These are phyloP conservation scores for Tychaedon coryphoeus DNA, from an alignment of 2,113 vertebrate species.

Conservation along the genomic window DNA sequence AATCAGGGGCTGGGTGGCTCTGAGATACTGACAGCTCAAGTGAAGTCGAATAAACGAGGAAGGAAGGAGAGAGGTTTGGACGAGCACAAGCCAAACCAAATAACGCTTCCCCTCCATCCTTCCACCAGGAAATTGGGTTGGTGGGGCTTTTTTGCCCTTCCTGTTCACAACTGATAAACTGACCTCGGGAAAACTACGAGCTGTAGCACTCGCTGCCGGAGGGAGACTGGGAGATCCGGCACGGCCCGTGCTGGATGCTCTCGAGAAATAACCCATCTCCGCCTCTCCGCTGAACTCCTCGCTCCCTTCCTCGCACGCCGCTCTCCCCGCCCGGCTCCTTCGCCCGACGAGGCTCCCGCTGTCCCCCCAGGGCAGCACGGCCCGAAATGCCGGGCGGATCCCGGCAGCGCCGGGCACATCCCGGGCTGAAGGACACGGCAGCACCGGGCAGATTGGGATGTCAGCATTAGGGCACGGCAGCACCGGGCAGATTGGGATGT, in stretches of 20 bases:
- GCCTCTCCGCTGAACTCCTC: not conserved
- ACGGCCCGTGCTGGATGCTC: not conserved
- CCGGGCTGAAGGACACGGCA: not conserved
- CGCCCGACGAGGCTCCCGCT: not conserved
- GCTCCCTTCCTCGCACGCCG: not conserved
- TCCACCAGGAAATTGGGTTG: not conserved
- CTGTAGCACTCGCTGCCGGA: not conserved
- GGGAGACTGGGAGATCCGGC: not conserved
- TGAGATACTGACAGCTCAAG: not conserved
- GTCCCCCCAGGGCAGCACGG: not conserved
- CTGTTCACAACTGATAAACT: accelerated
- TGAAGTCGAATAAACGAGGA: not conserved
- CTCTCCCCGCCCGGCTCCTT: not conserved
- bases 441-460: too few species aligned
- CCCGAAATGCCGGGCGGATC: not conserved
- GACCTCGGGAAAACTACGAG: not conserved
- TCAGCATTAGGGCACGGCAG: not conserved
- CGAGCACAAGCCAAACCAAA: not conserved
- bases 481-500: not conserved
- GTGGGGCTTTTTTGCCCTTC: not conserved
- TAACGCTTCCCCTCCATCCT: not conserved
- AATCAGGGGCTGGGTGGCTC: not conserved
- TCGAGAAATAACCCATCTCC: not conserved
- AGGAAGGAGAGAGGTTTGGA: not conserved
- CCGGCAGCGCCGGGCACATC: not conserved